Evolutionary conservation across 2,888 invertebrate species (phyloP).

Genomic region (Podotricha telesiphe): DNA sequence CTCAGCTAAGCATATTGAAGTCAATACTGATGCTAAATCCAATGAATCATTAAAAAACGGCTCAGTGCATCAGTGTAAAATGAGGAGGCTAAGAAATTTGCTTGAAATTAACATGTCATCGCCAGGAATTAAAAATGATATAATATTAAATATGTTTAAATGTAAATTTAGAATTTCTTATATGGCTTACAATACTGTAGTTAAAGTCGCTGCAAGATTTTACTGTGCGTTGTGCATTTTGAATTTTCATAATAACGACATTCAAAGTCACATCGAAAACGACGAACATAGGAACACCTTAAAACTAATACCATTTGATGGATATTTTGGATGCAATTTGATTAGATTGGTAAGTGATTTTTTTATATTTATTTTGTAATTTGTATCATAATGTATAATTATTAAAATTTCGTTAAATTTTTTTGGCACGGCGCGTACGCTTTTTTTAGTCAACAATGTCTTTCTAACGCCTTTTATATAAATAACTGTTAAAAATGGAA

Average conservation of each 20-base stretch:
- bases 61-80: not conserved
- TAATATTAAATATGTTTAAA: conserved; percentile 41
- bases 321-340: conserved; percentile 41
- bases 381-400: not conserved
- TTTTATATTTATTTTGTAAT: not conserved
- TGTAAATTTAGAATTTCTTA: conserved; percentile 35
- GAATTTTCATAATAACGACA: not conserved
- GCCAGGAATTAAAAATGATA: conserved; percentile 24
- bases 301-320: conserved; percentile 41
- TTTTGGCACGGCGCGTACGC: no score
- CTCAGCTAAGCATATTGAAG: no score
- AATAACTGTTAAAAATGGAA: no score
- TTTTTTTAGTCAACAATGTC: no score
- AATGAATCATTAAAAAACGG: not conserved
- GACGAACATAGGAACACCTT: conserved; percentile 39
- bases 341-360: conserved; percentile 51
- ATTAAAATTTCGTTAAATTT: no score
- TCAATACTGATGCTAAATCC: not conserved
- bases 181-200: conserved; percentile 44
- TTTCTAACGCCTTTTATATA: no score
- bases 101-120: conserved; percentile 14
- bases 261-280: conserved; percentile 37
- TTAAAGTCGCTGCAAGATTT: conserved; percentile 12
- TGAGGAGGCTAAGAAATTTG: conserved; percentile 4
- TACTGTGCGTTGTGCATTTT: conserved; percentile 48